These are phyloP conservation scores for Magallana ariakensis DNA, from an alignment of 1,140 invertebrate genomes.

Conservation along the genomic window DNA sequence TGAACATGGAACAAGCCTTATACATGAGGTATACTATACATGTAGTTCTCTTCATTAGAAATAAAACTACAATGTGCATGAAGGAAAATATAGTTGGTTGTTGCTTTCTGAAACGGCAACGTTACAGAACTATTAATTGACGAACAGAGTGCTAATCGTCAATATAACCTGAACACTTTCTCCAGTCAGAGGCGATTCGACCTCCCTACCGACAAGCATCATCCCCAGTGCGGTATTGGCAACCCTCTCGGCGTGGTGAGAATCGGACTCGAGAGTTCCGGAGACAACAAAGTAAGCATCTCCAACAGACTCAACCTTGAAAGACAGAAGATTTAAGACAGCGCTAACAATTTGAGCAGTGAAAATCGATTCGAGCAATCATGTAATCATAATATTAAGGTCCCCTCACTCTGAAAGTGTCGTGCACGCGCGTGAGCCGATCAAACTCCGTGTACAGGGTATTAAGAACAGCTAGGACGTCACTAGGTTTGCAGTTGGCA, in stretches of 20 bases:
- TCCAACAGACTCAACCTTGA: conserved; percentile 84
- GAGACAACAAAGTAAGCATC: conserved; percentile 71
- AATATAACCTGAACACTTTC: conserved; percentile 57
- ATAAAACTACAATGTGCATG: no score
- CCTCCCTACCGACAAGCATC: conserved; percentile 48
- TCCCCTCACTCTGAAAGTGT: conserved; percentile 62
- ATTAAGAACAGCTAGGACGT: conserved; percentile 64
- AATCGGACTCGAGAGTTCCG: conserved; percentile 80
- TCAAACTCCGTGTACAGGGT: conserved; percentile 62
- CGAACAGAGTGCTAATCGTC: no score
- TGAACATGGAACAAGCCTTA: no score
- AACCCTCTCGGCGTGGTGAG: conserved; percentile 66
- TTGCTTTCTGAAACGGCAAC: no score
- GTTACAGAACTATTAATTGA: no score
- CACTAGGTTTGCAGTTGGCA: conserved; percentile 60
- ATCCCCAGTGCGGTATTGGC: conserved; percentile 69
- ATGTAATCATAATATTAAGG: no score
- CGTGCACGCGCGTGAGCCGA: conserved; percentile 62
- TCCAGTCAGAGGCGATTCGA: conserved; percentile 60
- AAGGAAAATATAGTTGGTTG: no score
- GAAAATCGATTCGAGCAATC: no score
- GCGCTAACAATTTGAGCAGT: no score
- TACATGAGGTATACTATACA: no score
- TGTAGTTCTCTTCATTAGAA: no score
- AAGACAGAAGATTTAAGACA: neutral